These are phyloP conservation scores for Pseudomyrmex concolor DNA, from an alignment of 1,140 invertebrate genomes.

Conservation along the genomic window DNA sequence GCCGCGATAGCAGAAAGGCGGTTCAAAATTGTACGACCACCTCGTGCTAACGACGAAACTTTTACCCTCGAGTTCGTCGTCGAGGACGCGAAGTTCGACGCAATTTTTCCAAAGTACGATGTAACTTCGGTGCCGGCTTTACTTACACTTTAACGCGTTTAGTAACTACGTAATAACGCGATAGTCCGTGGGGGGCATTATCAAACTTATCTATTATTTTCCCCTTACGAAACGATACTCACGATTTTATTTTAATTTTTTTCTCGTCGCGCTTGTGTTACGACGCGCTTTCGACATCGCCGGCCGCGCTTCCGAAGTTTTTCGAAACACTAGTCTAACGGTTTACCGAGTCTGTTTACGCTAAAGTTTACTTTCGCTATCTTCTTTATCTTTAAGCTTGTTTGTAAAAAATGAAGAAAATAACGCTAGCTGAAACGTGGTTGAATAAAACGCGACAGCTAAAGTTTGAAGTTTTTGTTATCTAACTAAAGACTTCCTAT, in stretches of 20 bases:
- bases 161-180: constrained; percentile 46
- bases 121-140: constrained; percentile 25
- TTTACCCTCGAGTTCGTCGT: constrained; percentile 32
- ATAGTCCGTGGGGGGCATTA: constrained; percentile 40
- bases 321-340: not conserved
- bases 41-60: constrained; percentile 39
- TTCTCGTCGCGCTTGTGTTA: not conserved
- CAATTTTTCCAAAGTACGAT: constrained; percentile 52
- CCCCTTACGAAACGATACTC: constrained; percentile 10
- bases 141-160: constrained; percentile 48
- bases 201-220: constrained; percentile 59
- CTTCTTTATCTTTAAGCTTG: not conserved
- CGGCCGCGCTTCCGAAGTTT: constrained; percentile 4
- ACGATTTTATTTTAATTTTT: constrained; percentile 39
- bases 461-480: not conserved
- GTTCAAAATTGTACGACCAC: constrained; percentile 46
- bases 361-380: not conserved
- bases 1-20: constrained; percentile 36
- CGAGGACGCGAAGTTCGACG: constrained; percentile 29
- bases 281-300: constrained; percentile 4
- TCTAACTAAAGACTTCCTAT: not conserved
- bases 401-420: not conserved
- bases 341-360: constrained; percentile 10
- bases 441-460: not conserved
- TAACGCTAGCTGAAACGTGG: not conserved